Conservation (phyloP, 2,113 vertebrate species). For the Caracal caracal region DNA sequence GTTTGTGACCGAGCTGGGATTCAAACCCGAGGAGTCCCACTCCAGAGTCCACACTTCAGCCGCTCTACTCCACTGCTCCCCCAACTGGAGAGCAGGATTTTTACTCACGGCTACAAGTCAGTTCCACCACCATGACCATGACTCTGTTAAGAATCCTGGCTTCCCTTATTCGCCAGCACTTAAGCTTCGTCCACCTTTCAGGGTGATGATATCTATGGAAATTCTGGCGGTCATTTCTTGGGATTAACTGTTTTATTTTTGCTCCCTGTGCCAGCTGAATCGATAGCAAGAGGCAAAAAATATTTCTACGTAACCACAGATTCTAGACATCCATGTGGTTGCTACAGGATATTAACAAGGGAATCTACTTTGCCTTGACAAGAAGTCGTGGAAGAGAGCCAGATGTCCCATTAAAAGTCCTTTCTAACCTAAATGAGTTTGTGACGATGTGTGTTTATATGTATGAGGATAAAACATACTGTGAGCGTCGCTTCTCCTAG, state of each 20-base stretch:
- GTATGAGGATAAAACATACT: constrained; percentile 26
- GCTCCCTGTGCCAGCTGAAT: neutral
- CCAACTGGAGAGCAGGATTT: neutral
- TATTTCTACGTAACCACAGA: neutral
- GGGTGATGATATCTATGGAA: neutral
- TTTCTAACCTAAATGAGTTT: constrained; percentile 33
- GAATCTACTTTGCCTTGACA: neutral
- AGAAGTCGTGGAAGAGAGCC: constrained; percentile 11
- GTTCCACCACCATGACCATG: neutral
- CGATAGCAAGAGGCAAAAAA: neutral
- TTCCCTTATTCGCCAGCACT: neutral
- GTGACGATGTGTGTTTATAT: neutral
- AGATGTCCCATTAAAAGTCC: neutral
- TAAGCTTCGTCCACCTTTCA: neutral
- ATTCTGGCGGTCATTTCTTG: neutral
- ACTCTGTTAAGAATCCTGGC: rapidly evolving
- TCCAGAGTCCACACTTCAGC: too few relatives aligned
- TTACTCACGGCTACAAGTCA: neutral
- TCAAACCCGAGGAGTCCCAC: neutral
- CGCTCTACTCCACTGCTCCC: too few relatives aligned
- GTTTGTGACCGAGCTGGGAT: neutral
- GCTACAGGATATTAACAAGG: neutral
- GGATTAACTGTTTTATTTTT: neutral
- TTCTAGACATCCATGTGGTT: neutral
- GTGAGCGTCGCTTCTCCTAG: neutral